Conservation (phyloP, 1,140 invertebrate species). For the Stenopsyche tienmushanensis region DNA sequence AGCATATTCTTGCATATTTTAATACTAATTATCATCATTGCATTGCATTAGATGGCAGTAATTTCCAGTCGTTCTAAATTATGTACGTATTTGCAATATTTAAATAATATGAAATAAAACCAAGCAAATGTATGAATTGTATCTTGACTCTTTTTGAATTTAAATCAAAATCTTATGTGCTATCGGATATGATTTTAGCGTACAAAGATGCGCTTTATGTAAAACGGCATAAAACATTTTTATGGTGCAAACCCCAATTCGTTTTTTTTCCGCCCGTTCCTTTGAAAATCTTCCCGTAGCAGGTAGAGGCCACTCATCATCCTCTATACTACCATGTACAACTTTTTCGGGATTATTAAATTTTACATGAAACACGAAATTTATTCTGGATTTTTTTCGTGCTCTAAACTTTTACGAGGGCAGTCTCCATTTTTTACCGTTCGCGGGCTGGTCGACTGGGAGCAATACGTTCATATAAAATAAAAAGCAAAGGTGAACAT, state of each 20-base stretch:
- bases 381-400: slow-evolving; percentile 30
- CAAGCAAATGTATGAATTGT: no score
- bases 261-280: slow-evolving; percentile 5
- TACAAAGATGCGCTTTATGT: slow-evolving; percentile 6
- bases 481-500: slow-evolving; percentile 23
- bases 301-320: slow-evolving; percentile 24
- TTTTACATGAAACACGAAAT: slow-evolving; percentile 35
- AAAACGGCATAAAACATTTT: slow-evolving; percentile 24
- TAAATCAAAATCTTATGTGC: background rate
- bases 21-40: no score
- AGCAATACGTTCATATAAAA: slow-evolving; percentile 27
- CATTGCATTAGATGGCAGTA: no score
- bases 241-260: slow-evolving; percentile 20
- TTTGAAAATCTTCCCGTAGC: slow-evolving; percentile 5
- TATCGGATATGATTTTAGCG: background rate
- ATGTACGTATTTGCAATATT: no score
- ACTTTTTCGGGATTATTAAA: slow-evolving; percentile 35
- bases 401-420: slow-evolving; percentile 26
- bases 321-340: slow-evolving; percentile 4
- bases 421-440: slow-evolving; percentile 23
- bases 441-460: slow-evolving; percentile 10
- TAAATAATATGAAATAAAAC: no score
- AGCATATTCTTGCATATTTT: no score
- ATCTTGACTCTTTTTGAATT: no score
- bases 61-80: no score